Percentiles rank a stretch among this genome's conserved stretches.
These are phyloP conservation scores for Fringilla coelebs DNA, from an alignment of 2,797 vertebrate species.

Conservation along the genomic window DNA sequence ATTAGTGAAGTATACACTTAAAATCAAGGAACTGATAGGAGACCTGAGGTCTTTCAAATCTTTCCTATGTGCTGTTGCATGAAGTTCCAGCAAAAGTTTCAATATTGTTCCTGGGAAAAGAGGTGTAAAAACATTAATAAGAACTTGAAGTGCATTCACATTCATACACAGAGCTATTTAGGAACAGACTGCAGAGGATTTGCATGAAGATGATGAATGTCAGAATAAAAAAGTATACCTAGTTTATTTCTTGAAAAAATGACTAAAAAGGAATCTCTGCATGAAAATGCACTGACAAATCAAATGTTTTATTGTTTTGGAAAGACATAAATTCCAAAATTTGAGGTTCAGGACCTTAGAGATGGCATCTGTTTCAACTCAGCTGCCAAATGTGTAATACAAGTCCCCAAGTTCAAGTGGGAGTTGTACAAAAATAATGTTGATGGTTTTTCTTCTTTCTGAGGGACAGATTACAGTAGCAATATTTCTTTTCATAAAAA, in stretches of 20 bases:
- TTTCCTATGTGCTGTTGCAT: neutral
- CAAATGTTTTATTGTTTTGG: constrained; percentile 40
- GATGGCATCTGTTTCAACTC: constrained; percentile 29
- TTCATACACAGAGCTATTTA: neutral
- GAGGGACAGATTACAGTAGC: neutral
- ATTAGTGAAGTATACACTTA: neutral
- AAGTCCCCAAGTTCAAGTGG: constrained; percentile 24
- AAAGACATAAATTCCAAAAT: constrained; percentile 48
- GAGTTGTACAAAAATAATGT: constrained; percentile 3
- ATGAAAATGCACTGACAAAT: constrained; percentile 11
- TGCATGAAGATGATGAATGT: neutral
- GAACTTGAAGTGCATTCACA: neutral
- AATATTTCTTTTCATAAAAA: constrained; percentile 41
- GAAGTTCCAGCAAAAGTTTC: neutral
- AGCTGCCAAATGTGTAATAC: constrained; percentile 39
- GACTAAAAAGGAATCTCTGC: neutral
- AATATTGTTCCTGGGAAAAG: neutral
- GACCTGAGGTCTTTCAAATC: neutral
- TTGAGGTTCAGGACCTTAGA: constrained; percentile 45
- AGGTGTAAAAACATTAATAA: neutral
- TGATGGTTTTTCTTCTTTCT: neutral
- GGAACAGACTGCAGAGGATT: neutral
- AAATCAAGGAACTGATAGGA: neutral
- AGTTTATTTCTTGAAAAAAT: neutral
- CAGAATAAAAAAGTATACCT: neutral